These are phyloP conservation scores for Petrocephalus sullivani DNA, from an alignment of 2,797 vertebrate species.

Conservation along the genomic window DNA sequence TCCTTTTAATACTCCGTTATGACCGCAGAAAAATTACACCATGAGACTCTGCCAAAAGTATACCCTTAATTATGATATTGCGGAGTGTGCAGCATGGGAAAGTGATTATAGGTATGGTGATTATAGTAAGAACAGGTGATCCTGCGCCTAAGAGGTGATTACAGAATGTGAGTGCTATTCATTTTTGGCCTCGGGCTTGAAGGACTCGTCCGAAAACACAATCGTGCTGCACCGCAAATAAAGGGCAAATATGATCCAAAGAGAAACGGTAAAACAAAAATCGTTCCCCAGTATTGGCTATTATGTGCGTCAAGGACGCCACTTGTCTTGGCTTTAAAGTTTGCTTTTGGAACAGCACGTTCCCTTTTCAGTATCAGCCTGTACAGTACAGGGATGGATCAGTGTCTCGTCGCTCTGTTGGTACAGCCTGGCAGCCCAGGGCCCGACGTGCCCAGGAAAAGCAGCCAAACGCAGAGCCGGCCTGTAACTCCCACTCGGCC, in stretches of 20 bases:
- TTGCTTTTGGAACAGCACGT: conserved; percentile 55
- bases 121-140: conserved; percentile 13
- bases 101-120: conserved; percentile 13
- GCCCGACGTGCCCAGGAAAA: conserved; percentile 57
- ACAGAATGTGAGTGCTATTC: neutral
- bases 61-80: neutral
- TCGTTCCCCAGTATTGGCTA: conserved; percentile 39
- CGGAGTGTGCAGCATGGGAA: conserved; percentile 2
- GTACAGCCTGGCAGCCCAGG: conserved; percentile 55
- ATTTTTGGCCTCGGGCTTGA: conserved; percentile 21
- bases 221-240: conserved; percentile 11
- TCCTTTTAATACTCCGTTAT: neutral
- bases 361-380: conserved; percentile 53
- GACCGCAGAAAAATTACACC: conserved; percentile 8
- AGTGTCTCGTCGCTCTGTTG: conserved; percentile 58
- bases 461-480: conserved; percentile 62
- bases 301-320: conserved; percentile 56
- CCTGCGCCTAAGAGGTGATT: neutral
- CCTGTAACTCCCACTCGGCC: conserved; percentile 62
- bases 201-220: conserved; percentile 6
- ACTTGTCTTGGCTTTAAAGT: conserved; percentile 49
- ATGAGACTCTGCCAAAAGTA: neutral
- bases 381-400: conserved; percentile 51
- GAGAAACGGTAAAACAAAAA: conserved; percentile 23
- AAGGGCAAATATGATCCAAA: conserved; percentile 33